phyloP scores from a whole-genome alignment of 2,888 invertebrate species.

The Neelides folsomi region DNA sequence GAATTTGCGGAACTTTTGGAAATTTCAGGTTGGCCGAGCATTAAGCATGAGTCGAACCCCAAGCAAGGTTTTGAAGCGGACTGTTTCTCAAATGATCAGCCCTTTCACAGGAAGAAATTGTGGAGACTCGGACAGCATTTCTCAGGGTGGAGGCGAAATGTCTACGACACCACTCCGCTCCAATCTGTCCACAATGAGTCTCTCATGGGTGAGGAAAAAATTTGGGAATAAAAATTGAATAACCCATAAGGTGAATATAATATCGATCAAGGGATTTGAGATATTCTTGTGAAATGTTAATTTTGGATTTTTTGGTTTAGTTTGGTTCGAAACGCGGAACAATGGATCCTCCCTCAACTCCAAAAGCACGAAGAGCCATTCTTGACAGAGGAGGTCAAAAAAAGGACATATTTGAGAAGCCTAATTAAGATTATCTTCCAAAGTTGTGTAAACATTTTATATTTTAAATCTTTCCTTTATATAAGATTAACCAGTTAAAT shows the following conservation, averaged over 20 bases:
- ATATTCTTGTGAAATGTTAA: background rate
- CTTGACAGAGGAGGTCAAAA: constrained; percentile 7
- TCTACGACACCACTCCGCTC: constrained; percentile 22
- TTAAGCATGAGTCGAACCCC: constrained; percentile 94
- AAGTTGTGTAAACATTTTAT: background rate
- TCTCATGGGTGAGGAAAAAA: constrained; percentile 22
- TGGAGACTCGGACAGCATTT: constrained; percentile 19
- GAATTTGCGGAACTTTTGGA: constrained; percentile 1
- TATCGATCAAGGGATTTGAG: no score
- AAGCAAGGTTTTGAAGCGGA: constrained; percentile 69
- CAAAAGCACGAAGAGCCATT: constrained; percentile 14
- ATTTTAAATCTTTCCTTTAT: background rate
- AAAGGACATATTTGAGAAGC: constrained; percentile 11
- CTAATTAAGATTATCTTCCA: background rate
- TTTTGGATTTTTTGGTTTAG: constrained; percentile 6
- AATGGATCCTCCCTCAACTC: constrained; percentile 10
- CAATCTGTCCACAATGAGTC: constrained; percentile 24
- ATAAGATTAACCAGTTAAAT: background rate
- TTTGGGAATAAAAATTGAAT: constrained; percentile 1
- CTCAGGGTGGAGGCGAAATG: constrained; percentile 17
- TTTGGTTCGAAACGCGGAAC: constrained; percentile 14
- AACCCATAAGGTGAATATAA: background rate
- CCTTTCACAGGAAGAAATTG: constrained; percentile 45
- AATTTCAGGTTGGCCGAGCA: constrained; percentile 65
- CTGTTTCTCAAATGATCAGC: constrained; percentile 87